Evolutionary conservation across 2,797 vertebrate species (phyloP).

Genomic region (Pseudomugil gertrudae): DNA sequence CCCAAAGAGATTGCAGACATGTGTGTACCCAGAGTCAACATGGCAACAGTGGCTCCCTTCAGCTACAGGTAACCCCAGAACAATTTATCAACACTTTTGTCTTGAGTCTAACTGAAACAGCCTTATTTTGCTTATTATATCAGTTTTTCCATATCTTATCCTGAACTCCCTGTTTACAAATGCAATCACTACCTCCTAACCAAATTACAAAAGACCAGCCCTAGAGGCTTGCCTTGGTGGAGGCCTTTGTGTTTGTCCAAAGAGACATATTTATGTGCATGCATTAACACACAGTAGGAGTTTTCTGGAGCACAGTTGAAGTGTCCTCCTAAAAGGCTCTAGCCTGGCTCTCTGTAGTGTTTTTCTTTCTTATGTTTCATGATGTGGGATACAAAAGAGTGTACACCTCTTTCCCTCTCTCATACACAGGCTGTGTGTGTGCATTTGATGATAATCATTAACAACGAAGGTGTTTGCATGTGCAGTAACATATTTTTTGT

Average conservation of each 20-base stretch:
- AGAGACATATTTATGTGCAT: conserved; percentile 14
- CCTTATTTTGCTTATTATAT: conserved; percentile 8
- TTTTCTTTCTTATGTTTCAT: conserved; percentile 13
- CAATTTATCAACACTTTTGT: conserved; percentile 7
- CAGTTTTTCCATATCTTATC: neutral
- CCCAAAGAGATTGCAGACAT: conserved; percentile 50
- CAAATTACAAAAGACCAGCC: conserved; percentile 11
- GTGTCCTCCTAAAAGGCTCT: conserved; percentile 37
- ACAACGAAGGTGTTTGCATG: conserved; percentile 9
- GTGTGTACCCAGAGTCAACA: conserved; percentile 81
- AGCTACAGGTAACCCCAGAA: conserved; percentile 82
- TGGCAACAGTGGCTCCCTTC: conserved; percentile 91
- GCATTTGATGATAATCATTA: conserved; percentile 21
- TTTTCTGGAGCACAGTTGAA: conserved; percentile 63
- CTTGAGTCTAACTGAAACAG: neutral
- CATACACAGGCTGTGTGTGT: neutral
- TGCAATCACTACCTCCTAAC: neutral
- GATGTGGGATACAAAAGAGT: conserved; percentile 2
- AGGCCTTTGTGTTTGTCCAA: conserved; percentile 7
- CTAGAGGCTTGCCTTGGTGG: conserved; percentile 30
- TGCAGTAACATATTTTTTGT: conserved; percentile 18
- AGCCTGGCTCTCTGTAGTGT: conserved; percentile 12
- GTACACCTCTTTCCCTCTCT: neutral
- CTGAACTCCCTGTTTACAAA: neutral
- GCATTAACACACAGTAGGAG: conserved; percentile 25